Conservation (phyloP, 1,140 invertebrate species). For the Metaphire vulgaris region DNA sequence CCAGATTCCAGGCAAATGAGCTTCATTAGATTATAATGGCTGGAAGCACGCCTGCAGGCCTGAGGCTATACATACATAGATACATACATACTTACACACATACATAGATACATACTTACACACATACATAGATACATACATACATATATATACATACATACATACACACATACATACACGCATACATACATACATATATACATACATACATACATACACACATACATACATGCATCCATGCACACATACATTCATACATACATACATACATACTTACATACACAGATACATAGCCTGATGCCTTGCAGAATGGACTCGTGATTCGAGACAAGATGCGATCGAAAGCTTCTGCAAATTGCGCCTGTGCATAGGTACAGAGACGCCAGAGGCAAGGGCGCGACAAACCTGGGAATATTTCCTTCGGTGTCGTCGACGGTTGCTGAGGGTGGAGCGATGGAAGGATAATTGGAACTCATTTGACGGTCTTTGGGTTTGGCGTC, state of each 20-base stretch:
- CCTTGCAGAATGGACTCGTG: too few relatives aligned
- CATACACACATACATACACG: constrained; percentile 1
- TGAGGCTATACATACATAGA: not conserved
- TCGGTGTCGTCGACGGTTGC: too few relatives aligned
- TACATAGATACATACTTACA: constrained; percentile 5
- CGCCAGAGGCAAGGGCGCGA: too few relatives aligned
- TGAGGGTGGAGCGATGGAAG: not conserved
- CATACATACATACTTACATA: constrained; percentile 7
- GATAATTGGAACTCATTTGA: not conserved
- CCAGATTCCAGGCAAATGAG: too few relatives aligned
- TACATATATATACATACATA: constrained; percentile 1
- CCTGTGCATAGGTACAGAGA: too few relatives aligned
- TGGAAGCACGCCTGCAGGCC: not conserved
- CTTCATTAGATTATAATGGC: not conserved
- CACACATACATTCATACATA: constrained; percentile 3
- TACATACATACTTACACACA: constrained; percentile 3
- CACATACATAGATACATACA: not conserved
- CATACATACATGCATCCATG: constrained; percentile 1
- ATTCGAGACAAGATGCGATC: too few relatives aligned
- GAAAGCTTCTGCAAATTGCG: too few relatives aligned
- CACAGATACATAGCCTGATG: constrained; percentile 6
- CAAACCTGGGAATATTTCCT: too few relatives aligned
- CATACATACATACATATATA: constrained; percentile 6
- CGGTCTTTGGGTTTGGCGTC: too few relatives aligned
- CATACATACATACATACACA: constrained; percentile 5